Evolutionary conservation across 2,888 invertebrate species (phyloP).

Genomic region (Penaeus monodon): DNA sequence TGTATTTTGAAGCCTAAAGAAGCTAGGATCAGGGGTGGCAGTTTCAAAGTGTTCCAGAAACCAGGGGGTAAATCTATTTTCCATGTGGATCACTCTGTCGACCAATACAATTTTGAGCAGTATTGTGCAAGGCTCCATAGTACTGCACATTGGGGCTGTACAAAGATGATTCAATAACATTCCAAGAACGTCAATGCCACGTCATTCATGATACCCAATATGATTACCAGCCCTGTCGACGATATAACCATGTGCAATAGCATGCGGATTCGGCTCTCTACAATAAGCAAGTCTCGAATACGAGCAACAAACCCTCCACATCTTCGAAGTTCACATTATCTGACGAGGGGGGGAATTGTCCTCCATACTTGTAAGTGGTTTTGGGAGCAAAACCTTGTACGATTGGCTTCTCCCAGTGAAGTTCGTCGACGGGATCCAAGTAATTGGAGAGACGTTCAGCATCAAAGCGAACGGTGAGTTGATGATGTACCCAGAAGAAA

Average conservation of each 20-base stretch:
- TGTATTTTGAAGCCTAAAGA: slow-evolving; percentile 78
- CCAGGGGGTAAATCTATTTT: slow-evolving; percentile 68
- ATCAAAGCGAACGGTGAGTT: slow-evolving; percentile 73
- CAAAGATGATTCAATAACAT: slow-evolving; percentile 65
- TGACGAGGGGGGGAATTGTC: slow-evolving; percentile 70
- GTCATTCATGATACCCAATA: slow-evolving; percentile 62
- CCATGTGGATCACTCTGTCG: slow-evolving; percentile 68
- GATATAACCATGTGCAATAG: slow-evolving; percentile 74
- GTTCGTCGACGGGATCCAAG: slow-evolving; percentile 65
- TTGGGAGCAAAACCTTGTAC: slow-evolving; percentile 75
- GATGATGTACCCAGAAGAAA: slow-evolving; percentile 75
- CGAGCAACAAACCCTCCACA: slow-evolving; percentile 64
- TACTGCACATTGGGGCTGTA: slow-evolving; percentile 65
- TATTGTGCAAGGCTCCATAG: slow-evolving; percentile 57
- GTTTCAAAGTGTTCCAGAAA: slow-evolving; percentile 75
- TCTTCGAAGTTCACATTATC: slow-evolving; percentile 67
- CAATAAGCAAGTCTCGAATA: slow-evolving; percentile 68
- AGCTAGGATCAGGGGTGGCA: slow-evolving; percentile 80
- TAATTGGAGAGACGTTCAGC: slow-evolving; percentile 81
- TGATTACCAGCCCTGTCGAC: slow-evolving; percentile 50
- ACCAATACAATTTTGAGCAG: slow-evolving; percentile 44
- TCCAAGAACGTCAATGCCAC: slow-evolving; percentile 66
- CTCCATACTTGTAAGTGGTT: slow-evolving; percentile 76
- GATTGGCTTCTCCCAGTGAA: slow-evolving; percentile 65
- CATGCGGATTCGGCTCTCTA: slow-evolving; percentile 74